Evolutionary conservation across 1,140 invertebrate genomes (phyloP), one percentile per base, ranked within the genome.

Genomic region (Conus ventricosus): DNA sequence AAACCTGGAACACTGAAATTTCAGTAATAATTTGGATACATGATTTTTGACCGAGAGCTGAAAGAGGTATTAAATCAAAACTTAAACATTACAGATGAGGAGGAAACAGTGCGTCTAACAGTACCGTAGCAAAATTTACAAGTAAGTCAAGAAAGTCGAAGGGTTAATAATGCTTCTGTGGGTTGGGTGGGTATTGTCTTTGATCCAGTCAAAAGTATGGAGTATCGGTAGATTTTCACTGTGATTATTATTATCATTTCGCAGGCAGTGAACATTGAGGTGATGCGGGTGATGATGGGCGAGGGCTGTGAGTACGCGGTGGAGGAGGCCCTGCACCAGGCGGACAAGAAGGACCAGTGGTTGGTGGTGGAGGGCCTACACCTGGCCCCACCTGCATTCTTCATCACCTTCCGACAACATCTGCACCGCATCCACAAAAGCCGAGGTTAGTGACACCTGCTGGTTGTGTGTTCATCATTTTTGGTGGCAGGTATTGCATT

Each of bases 271-370:
- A 90, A 88, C 17, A 89, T 91, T 25, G 88, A 88, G 51, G 87
- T 95, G 63, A 90, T 93, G 78, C 88, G 91, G 86, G 92, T 93
- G 23, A 90, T 90, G 55, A 91, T 95, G 13, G 91, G 91, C 71
- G 94, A 94, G 27, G 94, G 93, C 5, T 92, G 91, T 88, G 92
- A 92, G 84, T 88, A 90, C 23, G 55, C 90, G 27, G 91, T 94
- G n/a, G 92, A 93, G 75, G 93, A 94, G 54, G 93, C 93, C 13
- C 91, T 95, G 0, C 92, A 93, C 87, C 85, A 90, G 67, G 94
- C 93, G 6, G 94, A 94, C 87, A 94, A 93, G 83, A 92, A 94
- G 67, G 93, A 95, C 76, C 91, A 92, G 78, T 95, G 94, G 94
- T 89, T 94, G 5, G 86, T 95, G 82, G 93, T 95, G 75, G 92